Evolutionary conservation across 2,888 invertebrate species (phyloP).

Genomic region (Melanostoma mellinum): DNA sequence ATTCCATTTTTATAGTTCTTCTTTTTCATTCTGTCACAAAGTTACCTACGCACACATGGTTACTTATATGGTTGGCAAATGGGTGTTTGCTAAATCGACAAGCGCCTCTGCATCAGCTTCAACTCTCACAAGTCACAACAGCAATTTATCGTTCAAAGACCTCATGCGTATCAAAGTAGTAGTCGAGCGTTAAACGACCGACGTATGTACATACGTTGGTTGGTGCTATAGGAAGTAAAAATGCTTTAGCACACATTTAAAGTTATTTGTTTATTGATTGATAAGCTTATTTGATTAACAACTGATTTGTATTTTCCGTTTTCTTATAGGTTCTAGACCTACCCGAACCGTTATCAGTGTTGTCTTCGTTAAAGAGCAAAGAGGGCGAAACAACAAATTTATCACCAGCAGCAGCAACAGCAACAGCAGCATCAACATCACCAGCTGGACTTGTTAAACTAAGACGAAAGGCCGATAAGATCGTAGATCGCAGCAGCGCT

Average conservation of each 20-base stretch:
- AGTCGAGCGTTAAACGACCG: neutral
- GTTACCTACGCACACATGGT: slow-evolving; percentile 42
- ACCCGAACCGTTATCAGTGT: slow-evolving; percentile 71
- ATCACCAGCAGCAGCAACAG: slow-evolving; percentile 7
- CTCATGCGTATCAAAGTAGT: slow-evolving; percentile 38
- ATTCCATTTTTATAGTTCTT: slow-evolving; percentile 23
- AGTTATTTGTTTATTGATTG: slow-evolving; percentile 16
- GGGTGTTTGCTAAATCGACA: slow-evolving; percentile 57
- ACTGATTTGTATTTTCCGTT: neutral
- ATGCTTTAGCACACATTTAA: slow-evolving; percentile 21
- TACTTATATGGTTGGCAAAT: slow-evolving; percentile 25
- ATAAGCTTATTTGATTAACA: slow-evolving; percentile 26
- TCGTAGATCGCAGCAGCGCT: slow-evolving; percentile 68
- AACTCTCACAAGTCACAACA: slow-evolving; percentile 7
- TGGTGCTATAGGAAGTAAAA: slow-evolving; percentile 37
- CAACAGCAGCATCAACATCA: slow-evolving; percentile 44
- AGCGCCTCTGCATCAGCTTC: slow-evolving; percentile 37
- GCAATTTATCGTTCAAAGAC: slow-evolving; percentile 70
- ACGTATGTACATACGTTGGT: neutral
- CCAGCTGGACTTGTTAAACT: slow-evolving; percentile 66
- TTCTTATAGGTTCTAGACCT: slow-evolving; percentile 65
- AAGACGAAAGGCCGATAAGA: slow-evolving; percentile 59
- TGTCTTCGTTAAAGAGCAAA: slow-evolving; percentile 63
- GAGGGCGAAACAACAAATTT: slow-evolving; percentile 49
- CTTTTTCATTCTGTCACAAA: slow-evolving; percentile 26